Evolutionary conservation across 2,888 invertebrate species (phyloP), one percentile per base, ranked within the genome.

Genomic region (Ypsolopha sequella): DNA sequence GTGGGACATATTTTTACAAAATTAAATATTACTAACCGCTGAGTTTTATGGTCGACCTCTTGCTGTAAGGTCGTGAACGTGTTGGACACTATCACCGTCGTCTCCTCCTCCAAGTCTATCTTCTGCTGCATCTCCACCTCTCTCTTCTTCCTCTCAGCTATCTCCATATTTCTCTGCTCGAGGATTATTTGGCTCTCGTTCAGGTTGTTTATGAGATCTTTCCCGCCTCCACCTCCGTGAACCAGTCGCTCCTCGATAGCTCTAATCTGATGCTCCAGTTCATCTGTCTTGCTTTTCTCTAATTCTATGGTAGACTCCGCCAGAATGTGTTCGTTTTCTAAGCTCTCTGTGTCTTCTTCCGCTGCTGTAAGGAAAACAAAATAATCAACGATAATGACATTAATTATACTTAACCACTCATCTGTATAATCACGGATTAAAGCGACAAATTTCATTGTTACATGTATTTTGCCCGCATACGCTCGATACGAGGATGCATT

Each of bases 1-100:
- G 4, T 24, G 24, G 24, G 4, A 24, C 24, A 24, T 24, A 24
- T 24, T 24, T 24, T 24, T 24, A 24, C 24, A 3, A 24, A 24
- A 24, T 24, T 24, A 24, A 24, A 24, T 24, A 24, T 3, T 13
- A 51, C 44, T 35, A 1, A 80, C 79, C 87, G 84, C 64, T 94
- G 95, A 33, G 97, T 95, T 78, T 99, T 99, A 53, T 96, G 92
- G 70, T 99, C 99, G 1, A 99, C 97, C 80, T 99, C 98, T 73
- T 98, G 98, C 70, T 98, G 97, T 52, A 99, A 84, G 50, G 93
- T 95, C 7, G 95, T 91, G 68, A 95, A 98, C 0, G 97, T 98
- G 67, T 94, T 95, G 53, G 94, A 92, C 52, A 99, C 92, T 66
- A 95, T 97, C 48, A 94, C 88, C 10, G 97, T 95, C 11, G 94